phyloP scores from a whole-genome alignment of 64 coral and sea anemone species.

The Catalaphyllia jardinei region DNA sequence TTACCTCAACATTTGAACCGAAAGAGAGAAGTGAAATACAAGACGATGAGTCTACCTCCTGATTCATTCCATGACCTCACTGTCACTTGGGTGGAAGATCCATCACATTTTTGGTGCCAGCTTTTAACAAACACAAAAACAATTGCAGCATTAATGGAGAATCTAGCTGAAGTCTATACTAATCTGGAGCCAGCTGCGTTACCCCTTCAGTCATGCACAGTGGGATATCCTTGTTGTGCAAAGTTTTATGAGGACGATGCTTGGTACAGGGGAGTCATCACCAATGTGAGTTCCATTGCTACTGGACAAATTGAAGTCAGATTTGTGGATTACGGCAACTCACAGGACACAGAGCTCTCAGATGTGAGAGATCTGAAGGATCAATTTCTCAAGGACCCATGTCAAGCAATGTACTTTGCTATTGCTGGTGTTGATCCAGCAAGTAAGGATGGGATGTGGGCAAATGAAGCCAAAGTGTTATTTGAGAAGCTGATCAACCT shows the following conservation, averaged over 20 bases:
- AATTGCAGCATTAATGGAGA: slow-evolving; percentile 66
- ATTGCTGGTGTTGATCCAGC: slow-evolving; percentile 70
- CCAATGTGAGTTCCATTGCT: slow-evolving; percentile 46
- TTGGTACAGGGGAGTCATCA: slow-evolving; percentile 77
- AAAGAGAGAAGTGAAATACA: background rate
- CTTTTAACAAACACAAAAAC: slow-evolving; percentile 55
- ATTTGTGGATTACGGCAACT: slow-evolving; percentile 96
- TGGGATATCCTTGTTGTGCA: slow-evolving; percentile 70
- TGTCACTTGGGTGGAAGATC: slow-evolving; percentile 69
- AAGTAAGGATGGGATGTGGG: slow-evolving; percentile 60
- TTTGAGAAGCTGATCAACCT: slow-evolving; percentile 78
- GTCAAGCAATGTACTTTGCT: slow-evolving; percentile 72
- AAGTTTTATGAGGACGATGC: slow-evolving; percentile 64
- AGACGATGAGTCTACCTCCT: slow-evolving; percentile 11
- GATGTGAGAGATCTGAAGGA: slow-evolving; percentile 78
- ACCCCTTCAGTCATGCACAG: slow-evolving; percentile 66
- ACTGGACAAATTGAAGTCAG: slow-evolving; percentile 74
- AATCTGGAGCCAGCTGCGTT: slow-evolving; percentile 53
- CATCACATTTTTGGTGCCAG: slow-evolving; percentile 80
- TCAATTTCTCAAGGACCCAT: slow-evolving; percentile 58
- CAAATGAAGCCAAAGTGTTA: slow-evolving; percentile 57
- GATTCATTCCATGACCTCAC: slow-evolving; percentile 70
- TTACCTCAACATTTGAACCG: background rate
- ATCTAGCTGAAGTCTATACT: slow-evolving; percentile 64
- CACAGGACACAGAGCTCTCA: slow-evolving; percentile 66